Conservation (phyloP, 1,140 invertebrate species). For the Conopomorpha cramerella region DNA sequence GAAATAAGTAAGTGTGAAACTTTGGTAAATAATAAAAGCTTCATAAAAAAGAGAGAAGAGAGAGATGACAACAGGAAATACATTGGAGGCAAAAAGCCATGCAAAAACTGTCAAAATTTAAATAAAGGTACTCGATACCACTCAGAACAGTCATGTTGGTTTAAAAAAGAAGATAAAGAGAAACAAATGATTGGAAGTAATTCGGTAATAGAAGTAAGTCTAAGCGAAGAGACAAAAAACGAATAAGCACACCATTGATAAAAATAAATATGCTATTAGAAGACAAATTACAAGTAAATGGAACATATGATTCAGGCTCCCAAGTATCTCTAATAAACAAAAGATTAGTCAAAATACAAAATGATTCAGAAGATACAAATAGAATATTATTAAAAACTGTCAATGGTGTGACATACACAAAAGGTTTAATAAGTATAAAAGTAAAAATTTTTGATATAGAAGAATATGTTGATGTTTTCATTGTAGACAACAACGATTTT, state of each 20-base stretch:
- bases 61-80: too few relatives aligned
- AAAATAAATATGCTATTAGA: slow-evolving; percentile 16
- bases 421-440: slow-evolving; percentile 10
- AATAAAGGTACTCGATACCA: slow-evolving; percentile 13
- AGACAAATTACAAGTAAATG: slow-evolving; percentile 10
- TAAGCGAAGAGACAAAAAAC: slow-evolving; percentile 2
- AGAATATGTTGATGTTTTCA: slow-evolving; percentile 10
- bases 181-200: neutral
- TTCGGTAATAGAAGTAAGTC: slow-evolving; percentile 41
- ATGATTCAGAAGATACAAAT: slow-evolving; percentile 6
- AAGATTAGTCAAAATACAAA: slow-evolving; percentile 14
- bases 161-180: slow-evolving; percentile 1
- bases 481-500: neutral
- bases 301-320: slow-evolving; percentile 16
- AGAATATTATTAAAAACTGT: slow-evolving; percentile 11
- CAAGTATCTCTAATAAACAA: slow-evolving; percentile 20
- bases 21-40: neutral
- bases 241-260: slow-evolving; percentile 3
- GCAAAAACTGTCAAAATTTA: slow-evolving; percentile 11
- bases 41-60: neutral
- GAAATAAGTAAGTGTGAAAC: neutral
- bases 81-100: slow-evolving; percentile 5
- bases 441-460: slow-evolving; percentile 24
- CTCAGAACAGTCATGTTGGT: slow-evolving; percentile 11
- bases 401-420: slow-evolving; percentile 17